Evolutionary conservation across 2,113 vertebrate species (phyloP), one percentile per base, ranked within the genome.

Genomic region (Sprattus sprattus): DNA sequence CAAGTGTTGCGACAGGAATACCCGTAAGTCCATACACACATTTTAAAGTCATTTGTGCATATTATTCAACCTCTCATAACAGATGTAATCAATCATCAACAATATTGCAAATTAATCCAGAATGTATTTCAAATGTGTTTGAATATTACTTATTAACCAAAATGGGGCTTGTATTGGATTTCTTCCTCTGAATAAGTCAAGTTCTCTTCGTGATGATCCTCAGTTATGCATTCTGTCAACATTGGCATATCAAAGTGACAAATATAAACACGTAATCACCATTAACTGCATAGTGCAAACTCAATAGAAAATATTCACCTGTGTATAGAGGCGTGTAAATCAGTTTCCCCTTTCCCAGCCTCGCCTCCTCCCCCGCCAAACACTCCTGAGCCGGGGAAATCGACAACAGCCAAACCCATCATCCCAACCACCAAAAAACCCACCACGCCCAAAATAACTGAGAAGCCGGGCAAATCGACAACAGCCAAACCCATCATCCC

Each of bases 1-100:
- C 84, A 85, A 87, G 45, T 95, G 94, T 86, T 95, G 94, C 71
- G 86, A n/a, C n/a, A n/a, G n/a, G 64, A 46, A 85, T 81, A 90
- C 75, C 86, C 92, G 93, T 94, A 91, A 89, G 32, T n/a, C 18
- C 15, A 32, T 32, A 15, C 28, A 39, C 11, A 10, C 13, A 32
- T 67, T n/a, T 11, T 3, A 10, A 39, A 3, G 2, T 39, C 67
- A 28, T 67, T 28, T 67, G n/a, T 11, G 25, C 64, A n/a, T 28
- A 25, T 25, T 11, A 28, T 28, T 67, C 8, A 67, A 10, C 22
- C 54, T 22, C 18, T 60, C 3, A 22, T 20, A 60, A 67, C 25
- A 64, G 4, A 22, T 22, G 22, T n/a, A 20, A 64, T 64, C 13
- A 28, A 25, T 25, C 8, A 7, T 67, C n/a, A 25, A 22, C 20